Conservation (phyloP, 2,797 vertebrate species). For the Microctenopoma stevenorrisi region DNA sequence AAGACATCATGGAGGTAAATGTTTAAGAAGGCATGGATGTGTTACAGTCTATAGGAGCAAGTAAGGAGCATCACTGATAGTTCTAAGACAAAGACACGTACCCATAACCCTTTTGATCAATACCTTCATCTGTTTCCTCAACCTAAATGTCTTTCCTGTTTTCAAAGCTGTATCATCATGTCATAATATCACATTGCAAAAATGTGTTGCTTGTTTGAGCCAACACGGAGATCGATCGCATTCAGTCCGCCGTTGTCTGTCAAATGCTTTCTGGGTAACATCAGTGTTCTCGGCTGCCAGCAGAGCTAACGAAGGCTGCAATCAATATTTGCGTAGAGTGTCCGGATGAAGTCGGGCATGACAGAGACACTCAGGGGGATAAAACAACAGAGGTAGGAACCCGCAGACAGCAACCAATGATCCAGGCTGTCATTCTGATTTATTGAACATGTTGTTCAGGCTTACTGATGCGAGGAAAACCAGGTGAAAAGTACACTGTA, state of each 20-base stretch:
- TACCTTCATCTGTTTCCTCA: neutral
- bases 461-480: constrained; percentile 45
- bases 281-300: constrained; percentile 53
- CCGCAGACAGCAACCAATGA: constrained; percentile 56
- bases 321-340: constrained; percentile 71
- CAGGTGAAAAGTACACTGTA: constrained; percentile 49
- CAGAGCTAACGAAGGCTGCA: constrained; percentile 60
- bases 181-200: constrained; percentile 20
- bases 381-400: constrained; percentile 59
- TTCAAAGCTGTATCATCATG: constrained; percentile 6
- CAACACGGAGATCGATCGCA: neutral
- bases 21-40: neutral
- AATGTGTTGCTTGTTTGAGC: neutral
- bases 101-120: neutral
- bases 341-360: constrained; percentile 67
- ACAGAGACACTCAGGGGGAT: constrained; percentile 51
- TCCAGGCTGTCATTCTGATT: constrained; percentile 63
- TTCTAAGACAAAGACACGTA: constrained; percentile 7
- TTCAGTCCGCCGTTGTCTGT: constrained; percentile 42
- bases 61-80: constrained; percentile 10
- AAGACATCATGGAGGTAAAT: constrained; percentile 15
- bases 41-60: constrained; percentile 12
- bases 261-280: constrained; percentile 48
- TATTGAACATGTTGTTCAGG: constrained; percentile 55
- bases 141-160: neutral